Evolutionary conservation across 2,797 vertebrate genomes (phyloP), one percentile per base, ranked within the genome.

Genomic region (Sebastes alutus): DNA sequence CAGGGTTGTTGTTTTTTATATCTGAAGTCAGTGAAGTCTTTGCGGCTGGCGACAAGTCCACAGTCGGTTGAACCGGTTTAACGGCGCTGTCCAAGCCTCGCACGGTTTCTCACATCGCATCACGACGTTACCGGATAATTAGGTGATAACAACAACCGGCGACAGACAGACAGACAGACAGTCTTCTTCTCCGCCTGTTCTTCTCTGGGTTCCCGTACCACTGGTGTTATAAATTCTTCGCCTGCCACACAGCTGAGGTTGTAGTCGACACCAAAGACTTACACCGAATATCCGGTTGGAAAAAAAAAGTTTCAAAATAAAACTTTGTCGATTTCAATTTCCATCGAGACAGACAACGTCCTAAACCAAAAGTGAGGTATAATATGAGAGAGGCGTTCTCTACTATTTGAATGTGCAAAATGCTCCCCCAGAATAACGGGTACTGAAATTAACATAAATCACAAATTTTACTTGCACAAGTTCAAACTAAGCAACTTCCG

Each of bases 191-290:
- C 83, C 81, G 75, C 38, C 85, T 77, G 84, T 32, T 89, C 84
- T 46, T 46, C 42, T 46, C 42, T 14, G 42, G 77, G 83, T 69
- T 83, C 75, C 75, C 75, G 75, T 85, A 83, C 81, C 81, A 61
- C 88, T 73, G 87, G 52, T 66, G 89, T 87, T 92, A 88, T 86
- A 93, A 92, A 89, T 90, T 86, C 86, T 93, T 92, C 86, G 86
- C 88, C 91, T 93, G 84, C 87, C 89, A 92, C 90, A 87, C 90
- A 87, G 88, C 92, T 87, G 89, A 88, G 87, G 88, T 88, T 93
- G 91, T 89, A 82, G 75, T 90, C 90, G 84, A 77, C 86, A 87
- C 58, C 75, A 55, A 32, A 18, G 72, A 1, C 7, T 8, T 2
- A 54, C 30, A 18, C 1, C 0, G 1, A 1, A 72, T 4, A 0